A percentile compares a stretch with the other conserved stretches of the same genome.
Evolutionary conservation across 2,113 vertebrate genomes (phyloP).

Genomic region (Anas platyrhynchos): DNA sequence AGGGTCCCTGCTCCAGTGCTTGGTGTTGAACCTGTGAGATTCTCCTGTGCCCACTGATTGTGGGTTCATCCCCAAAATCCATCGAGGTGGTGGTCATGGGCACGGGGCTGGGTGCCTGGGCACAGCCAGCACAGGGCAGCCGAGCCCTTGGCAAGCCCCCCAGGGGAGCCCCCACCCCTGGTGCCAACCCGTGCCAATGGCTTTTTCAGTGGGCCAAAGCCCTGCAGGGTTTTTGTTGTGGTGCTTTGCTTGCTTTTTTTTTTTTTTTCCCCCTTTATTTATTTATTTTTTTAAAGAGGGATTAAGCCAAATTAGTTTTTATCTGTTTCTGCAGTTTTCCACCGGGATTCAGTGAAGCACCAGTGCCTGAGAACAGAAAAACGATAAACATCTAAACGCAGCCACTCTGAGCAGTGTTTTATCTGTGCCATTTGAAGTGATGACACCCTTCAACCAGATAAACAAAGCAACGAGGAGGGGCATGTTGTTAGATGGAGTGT

Average conservation of each 20-base stretch:
- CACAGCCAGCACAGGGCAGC: too few relatives aligned
- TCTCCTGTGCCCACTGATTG: background rate
- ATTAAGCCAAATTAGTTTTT: background rate
- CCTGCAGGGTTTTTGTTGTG: background rate
- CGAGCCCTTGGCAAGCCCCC: too few relatives aligned
- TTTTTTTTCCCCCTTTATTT: too few relatives aligned
- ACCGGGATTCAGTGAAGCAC: background rate
- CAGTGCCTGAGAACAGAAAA: background rate
- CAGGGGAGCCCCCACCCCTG: too few relatives aligned
- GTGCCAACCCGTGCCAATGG: background rate
- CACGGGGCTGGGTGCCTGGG: too few relatives aligned
- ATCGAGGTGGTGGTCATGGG: too few relatives aligned
- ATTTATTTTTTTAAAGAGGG: background rate
- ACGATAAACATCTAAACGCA: background rate
- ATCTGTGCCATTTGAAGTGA: background rate
- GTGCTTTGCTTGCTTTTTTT: background rate
- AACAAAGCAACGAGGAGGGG: conserved; percentile 25
- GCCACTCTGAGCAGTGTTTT: background rate
- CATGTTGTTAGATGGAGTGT: conserved; percentile 5
- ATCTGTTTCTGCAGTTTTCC: background rate
- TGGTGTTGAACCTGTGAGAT: rapidly evolving
- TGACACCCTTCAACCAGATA: conserved; percentile 21
- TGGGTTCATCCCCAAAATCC: background rate
- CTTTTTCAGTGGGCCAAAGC: background rate
- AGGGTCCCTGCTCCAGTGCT: rapidly evolving